phyloP scores from a whole-genome alignment of 2,888 invertebrate genomes.

The Eupithecia vulgata region DNA sequence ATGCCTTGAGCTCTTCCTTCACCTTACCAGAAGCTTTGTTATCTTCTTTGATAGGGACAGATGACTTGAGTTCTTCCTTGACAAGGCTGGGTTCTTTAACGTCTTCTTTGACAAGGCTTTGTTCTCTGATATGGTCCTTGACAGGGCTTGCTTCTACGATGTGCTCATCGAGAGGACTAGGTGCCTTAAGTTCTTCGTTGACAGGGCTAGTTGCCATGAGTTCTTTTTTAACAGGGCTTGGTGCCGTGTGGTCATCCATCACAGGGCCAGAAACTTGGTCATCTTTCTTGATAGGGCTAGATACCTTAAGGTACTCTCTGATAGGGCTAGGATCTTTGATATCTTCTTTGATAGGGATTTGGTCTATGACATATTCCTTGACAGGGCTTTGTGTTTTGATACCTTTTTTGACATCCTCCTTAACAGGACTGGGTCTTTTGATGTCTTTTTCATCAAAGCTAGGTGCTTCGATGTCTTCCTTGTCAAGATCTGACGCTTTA shows the following conservation, averaged over 20 bases:
- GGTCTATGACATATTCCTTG: slow-evolving; percentile 15
- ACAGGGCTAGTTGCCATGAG: not conserved
- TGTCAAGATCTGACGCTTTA: slow-evolving; percentile 15
- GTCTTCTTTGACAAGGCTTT: slow-evolving; percentile 22
- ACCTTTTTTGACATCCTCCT: not conserved
- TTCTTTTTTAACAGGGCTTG: not conserved
- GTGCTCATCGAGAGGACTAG: slow-evolving; percentile 1
- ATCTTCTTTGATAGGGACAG: not conserved
- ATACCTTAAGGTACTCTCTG: slow-evolving; percentile 5
- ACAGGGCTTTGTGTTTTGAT: slow-evolving; percentile 8
- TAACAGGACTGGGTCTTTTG: not conserved
- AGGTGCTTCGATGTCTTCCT: slow-evolving; percentile 22
- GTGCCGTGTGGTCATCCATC: not conserved
- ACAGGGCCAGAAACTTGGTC: not conserved
- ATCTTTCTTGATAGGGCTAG: not conserved
- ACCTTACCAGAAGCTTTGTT: no score
- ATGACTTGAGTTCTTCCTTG: slow-evolving; percentile 14
- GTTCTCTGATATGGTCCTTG: slow-evolving; percentile 11
- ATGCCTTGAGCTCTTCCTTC: no score
- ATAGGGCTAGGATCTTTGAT: slow-evolving; percentile 9
- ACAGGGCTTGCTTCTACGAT: not conserved
- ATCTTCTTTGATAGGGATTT: slow-evolving; percentile 24
- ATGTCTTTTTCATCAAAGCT: not conserved
- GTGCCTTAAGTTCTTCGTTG: no score
- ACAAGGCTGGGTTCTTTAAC: slow-evolving; percentile 24